Evolutionary conservation across 2,888 invertebrate species (phyloP).

Genomic region (Mayetiola destructor): DNA sequence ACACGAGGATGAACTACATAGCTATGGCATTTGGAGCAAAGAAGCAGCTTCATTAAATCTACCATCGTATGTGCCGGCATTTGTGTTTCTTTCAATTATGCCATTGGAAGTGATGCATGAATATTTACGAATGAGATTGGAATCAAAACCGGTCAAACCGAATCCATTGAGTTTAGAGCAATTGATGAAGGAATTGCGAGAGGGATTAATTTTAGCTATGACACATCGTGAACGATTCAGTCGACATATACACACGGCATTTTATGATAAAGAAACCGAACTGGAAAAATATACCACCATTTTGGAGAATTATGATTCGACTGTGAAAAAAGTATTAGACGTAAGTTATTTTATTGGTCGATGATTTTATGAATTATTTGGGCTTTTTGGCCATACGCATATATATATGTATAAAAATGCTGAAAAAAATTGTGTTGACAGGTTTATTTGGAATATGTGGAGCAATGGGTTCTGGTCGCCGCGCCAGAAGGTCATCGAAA

Average conservation of each 20-base stretch:
- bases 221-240: constrained; percentile 65
- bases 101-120: constrained; percentile 87
- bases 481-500: constrained; percentile 42
- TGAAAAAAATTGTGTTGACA: constrained; percentile 31
- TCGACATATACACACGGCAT: constrained; percentile 46
- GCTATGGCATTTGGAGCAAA: constrained; percentile 56
- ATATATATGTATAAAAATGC: not conserved
- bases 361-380: not conserved
- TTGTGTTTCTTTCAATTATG: constrained; percentile 71
- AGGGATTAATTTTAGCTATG: constrained; percentile 72
- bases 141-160: constrained; percentile 67
- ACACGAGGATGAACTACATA: constrained; percentile 21
- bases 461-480: constrained; percentile 56
- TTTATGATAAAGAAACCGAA: constrained; percentile 37
- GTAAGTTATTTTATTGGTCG: constrained; percentile 29
- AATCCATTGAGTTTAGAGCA: constrained; percentile 77
- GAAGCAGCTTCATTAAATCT: constrained; percentile 62
- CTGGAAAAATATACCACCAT: constrained; percentile 42
- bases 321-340: constrained; percentile 57
- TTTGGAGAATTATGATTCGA: constrained; percentile 58
- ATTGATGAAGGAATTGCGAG: constrained; percentile 78
- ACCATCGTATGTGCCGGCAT: constrained; percentile 73
- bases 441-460: constrained; percentile 76
- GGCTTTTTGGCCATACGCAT: not conserved
- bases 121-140: constrained; percentile 70